Conservation (phyloP, 1,140 invertebrate genomes). For the Macrosteles quadrilineatus region DNA sequence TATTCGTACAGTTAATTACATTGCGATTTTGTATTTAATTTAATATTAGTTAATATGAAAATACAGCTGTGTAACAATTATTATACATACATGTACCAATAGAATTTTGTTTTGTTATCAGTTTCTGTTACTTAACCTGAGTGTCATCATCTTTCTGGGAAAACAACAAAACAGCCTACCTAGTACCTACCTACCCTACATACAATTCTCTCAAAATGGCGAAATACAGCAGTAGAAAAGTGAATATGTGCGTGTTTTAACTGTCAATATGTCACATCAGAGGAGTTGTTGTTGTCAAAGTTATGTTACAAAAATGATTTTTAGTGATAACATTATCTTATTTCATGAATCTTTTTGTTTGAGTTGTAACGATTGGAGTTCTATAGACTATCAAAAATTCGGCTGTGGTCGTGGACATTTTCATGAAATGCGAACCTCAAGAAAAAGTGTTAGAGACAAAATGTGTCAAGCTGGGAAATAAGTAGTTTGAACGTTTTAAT, state of each 20-base stretch:
- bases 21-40: too few relatives aligned
- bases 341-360: constrained; percentile 1
- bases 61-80: too few relatives aligned
- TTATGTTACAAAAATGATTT: constrained; percentile 8
- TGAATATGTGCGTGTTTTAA: background rate
- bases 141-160: constrained; percentile 1
- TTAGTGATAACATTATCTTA: background rate
- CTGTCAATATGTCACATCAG: background rate
- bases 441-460: background rate
- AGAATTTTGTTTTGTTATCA: too few relatives aligned
- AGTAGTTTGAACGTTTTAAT: background rate
- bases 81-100: too few relatives aligned
- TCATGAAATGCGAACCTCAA: background rate
- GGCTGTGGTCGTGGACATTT: background rate
- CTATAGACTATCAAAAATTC: background rate
- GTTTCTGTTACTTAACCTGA: background rate
- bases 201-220: background rate
- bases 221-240: background rate
- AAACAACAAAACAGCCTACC: too few relatives aligned
- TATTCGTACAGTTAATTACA: too few relatives aligned
- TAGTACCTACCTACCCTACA: too few relatives aligned
- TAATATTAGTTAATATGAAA: too few relatives aligned
- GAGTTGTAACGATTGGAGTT: constrained; percentile 6
- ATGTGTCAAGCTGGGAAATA: background rate
- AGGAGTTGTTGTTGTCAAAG: constrained; percentile 8